These are phyloP conservation scores for Leuciscus idus DNA, from an alignment of 2,113 vertebrate genomes.

Conservation along the genomic window DNA sequence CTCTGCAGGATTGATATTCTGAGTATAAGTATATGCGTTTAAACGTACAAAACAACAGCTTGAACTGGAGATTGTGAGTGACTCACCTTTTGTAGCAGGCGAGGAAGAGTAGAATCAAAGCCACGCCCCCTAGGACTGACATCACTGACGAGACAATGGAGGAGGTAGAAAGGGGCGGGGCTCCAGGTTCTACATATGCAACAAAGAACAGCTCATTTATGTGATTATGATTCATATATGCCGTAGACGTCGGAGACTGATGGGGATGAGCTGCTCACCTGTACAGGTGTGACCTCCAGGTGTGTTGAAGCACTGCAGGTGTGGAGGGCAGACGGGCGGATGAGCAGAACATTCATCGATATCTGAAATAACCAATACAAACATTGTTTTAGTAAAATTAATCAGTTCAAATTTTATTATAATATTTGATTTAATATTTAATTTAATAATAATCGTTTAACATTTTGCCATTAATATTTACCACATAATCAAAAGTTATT, in stretches of 20 bases:
- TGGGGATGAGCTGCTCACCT: not conserved
- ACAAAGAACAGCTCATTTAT: not conserved
- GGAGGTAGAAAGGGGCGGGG: constrained; percentile 56
- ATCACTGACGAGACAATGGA: constrained; percentile 68
- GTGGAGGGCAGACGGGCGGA: constrained; percentile 65
- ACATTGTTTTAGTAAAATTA: not conserved
- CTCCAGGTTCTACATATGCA: constrained; percentile 60
- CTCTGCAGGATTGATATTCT: constrained; percentile 21
- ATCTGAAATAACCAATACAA: constrained; percentile 63
- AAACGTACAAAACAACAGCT: constrained; percentile 2
- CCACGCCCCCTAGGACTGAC: constrained; percentile 64
- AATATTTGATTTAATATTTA: not conserved
- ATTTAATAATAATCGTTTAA: too few species aligned
- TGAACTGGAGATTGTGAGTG: not conserved
- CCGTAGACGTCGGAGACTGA: not conserved
- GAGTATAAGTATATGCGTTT: not conserved
- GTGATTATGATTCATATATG: not conserved
- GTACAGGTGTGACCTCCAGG: constrained; percentile 73
- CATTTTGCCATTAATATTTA: not conserved
- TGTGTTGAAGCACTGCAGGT: constrained; percentile 70
- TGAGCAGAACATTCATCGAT: constrained; percentile 73
- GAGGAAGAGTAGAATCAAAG: constrained; percentile 61
- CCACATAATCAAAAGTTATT: not conserved
- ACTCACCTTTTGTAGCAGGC: constrained; percentile 70
- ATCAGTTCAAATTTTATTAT: not conserved